Conservation (phyloP, 2,888 invertebrate species). For the Nebria salina region DNA sequence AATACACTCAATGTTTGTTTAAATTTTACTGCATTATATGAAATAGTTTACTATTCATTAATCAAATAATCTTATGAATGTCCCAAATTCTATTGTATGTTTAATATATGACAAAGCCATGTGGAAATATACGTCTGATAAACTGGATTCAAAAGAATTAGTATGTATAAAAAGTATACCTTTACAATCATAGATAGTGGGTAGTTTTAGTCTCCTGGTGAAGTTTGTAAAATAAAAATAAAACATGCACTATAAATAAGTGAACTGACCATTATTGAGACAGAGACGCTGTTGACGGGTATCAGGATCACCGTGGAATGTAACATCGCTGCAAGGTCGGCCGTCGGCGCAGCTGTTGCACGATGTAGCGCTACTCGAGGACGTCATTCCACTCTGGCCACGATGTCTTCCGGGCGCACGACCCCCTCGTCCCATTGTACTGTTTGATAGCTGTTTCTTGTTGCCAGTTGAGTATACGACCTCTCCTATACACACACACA, state of each 20-base stretch:
- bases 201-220: too few relatives aligned
- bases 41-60: too few relatives aligned
- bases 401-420: conserved; percentile 59
- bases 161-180: too few relatives aligned
- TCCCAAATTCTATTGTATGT: too few relatives aligned
- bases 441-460: conserved; percentile 60
- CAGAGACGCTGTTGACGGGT: conserved; percentile 57
- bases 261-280: conserved; percentile 56
- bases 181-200: too few relatives aligned
- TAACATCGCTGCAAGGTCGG: conserved; percentile 56
- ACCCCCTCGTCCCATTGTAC: conserved; percentile 59
- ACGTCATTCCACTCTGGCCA: conserved; percentile 66
- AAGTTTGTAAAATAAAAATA: too few relatives aligned
- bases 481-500: conserved; percentile 52
- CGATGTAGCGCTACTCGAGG: conserved; percentile 67
- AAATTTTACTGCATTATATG: too few relatives aligned
- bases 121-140: too few relatives aligned
- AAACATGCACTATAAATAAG: background rate
- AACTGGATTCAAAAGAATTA: too few relatives aligned
- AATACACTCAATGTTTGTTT: too few relatives aligned
- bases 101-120: too few relatives aligned
- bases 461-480: conserved; percentile 58
- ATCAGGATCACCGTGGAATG: conserved; percentile 57
- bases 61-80: too few relatives aligned
- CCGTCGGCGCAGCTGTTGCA: conserved; percentile 61